Percentiles rank a stretch among this genome's conserved stretches.
phyloP scores from a whole-genome alignment of 2,113 vertebrate species.

The Taurulus bubalis region DNA sequence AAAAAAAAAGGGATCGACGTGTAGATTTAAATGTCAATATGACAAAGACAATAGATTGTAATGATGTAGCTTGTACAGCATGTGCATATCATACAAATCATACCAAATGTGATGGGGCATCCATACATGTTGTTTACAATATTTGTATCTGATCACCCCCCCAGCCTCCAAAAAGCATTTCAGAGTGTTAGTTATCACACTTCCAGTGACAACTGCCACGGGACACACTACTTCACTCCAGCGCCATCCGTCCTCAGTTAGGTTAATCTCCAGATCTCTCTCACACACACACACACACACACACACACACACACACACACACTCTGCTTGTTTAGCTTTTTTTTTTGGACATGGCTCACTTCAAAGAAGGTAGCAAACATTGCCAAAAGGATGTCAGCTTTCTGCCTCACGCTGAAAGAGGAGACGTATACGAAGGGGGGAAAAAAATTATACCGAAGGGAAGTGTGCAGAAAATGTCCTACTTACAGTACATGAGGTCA shows the following conservation, averaged over 20 bases:
- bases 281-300: constrained; percentile 48
- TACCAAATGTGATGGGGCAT: not conserved
- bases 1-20: constrained; percentile 23
- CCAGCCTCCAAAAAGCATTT: constrained; percentile 41
- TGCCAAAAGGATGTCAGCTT: constrained; percentile 80
- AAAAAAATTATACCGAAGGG: constrained; percentile 60
- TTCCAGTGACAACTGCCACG: constrained; percentile 65
- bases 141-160: constrained; percentile 15
- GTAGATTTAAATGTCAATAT: constrained; percentile 48
- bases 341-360: constrained; percentile 74
- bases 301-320: constrained; percentile 27
- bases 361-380: constrained; percentile 81
- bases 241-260: constrained; percentile 61
- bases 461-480: constrained; percentile 80
- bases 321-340: constrained; percentile 64
- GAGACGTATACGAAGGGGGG: constrained; percentile 52
- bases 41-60: constrained; percentile 25
- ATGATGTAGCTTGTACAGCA: not conserved
- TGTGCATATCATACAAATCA: not conserved
- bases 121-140: constrained; percentile 35
- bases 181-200: constrained; percentile 44
- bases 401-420: constrained; percentile 72
- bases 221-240: constrained; percentile 54
- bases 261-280: constrained; percentile 81
- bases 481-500: constrained; percentile 85